Base-by-base conservation (phyloP, 2,888 invertebrate genomes). In the Dioctria linearis region DNA sequence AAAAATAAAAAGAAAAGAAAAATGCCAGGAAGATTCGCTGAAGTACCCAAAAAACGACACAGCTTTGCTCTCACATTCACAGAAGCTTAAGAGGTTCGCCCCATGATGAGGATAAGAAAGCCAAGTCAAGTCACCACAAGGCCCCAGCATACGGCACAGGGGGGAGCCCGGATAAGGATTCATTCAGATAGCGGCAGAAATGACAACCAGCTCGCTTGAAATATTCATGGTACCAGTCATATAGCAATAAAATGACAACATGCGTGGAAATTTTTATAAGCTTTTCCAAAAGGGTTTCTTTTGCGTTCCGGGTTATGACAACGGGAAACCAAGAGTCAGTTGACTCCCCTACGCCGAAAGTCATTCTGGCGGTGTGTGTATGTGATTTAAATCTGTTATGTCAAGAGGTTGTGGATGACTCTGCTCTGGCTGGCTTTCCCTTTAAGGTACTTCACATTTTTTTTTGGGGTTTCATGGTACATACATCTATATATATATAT, bases 171-270 rank as follows among this genome's bases (percentile, higher is more conserved):
- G 75, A 57, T 75, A 75, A 25, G 75, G 75, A 75, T 75, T 61
- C 75, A 25, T 42, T 13, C 25, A 25, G 75, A 75, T 75, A 75
- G 75, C 43, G 75, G 43, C 75, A 57, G 61, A 75, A 75, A 75
- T 61, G 75, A 61, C 75, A 61, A 61, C 59, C 59, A 75, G 75
- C 75, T 75, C 75, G 39, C 75, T 75, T 83, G 82, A 84, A 83
- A 84, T 84, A 84, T 84, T 84, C 83, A 84, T 84, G 82, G 82
- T 81, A 84, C 83, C 83, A 83, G 84, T 86, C 87, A 86, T 87
- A 87, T 86, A 86, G 87, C 86, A 88, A 88, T 88, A 88, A 88
- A 88, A 86, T 84, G 86, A 87, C 88, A 87, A 88, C 88, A 88
- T 88, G 88, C 87, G 87, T 85, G 86, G 86, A 87, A 86, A 87